These are phyloP conservation scores for Lophochroa leadbeateri DNA, from an alignment of 2,113 vertebrate genomes.

Conservation along the genomic window DNA sequence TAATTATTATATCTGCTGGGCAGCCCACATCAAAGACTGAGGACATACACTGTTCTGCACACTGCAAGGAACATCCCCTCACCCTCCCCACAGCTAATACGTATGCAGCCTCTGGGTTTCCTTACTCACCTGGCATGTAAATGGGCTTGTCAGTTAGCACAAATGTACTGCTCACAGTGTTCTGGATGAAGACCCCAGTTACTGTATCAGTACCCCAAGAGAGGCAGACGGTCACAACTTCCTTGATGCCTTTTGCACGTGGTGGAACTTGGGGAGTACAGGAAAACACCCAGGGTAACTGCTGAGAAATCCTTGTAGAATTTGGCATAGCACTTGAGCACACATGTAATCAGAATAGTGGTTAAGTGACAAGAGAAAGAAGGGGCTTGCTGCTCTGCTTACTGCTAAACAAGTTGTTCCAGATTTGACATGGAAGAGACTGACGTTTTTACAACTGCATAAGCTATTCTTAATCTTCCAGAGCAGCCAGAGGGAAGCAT, in stretches of 20 bases:
- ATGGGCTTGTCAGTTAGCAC: slow-evolving; percentile 39
- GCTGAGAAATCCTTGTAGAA: neutral
- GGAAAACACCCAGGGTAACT: neutral
- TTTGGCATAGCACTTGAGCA: neutral
- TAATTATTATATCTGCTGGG: neutral
- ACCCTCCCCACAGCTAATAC: neutral
- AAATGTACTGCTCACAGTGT: neutral
- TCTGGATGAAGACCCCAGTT: slow-evolving; percentile 29
- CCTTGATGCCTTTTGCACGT: neutral
- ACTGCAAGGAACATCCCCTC: neutral
- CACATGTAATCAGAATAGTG: neutral
- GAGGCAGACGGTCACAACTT: neutral
- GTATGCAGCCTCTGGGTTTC: neutral
- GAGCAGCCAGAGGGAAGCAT: neutral
- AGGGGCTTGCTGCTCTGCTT: neutral
- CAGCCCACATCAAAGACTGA: neutral
- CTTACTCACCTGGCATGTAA: neutral
- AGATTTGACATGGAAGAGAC: too few relatives aligned
- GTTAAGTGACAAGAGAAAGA: neutral
- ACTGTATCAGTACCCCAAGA: neutral
- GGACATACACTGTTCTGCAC: neutral
- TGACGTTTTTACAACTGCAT: too few relatives aligned
- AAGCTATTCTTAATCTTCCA: neutral
- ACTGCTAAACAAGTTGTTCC: too few relatives aligned
- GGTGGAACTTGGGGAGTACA: too few relatives aligned